phyloP scores from a whole-genome alignment of 2,113 vertebrate species.

The Macaca mulatta region DNA sequence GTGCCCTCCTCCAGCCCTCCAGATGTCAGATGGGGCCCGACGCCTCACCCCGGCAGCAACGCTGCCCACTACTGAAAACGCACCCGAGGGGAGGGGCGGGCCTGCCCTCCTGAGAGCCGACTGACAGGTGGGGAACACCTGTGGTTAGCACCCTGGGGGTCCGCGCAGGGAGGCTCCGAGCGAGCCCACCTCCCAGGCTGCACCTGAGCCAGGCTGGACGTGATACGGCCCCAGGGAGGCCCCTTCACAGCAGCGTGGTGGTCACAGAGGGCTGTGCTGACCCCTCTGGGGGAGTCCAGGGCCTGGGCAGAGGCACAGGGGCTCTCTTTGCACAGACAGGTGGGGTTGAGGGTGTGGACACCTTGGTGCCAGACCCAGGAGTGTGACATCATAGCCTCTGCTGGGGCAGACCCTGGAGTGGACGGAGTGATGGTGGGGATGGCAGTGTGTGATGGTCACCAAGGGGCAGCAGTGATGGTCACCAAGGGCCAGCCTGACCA shows the following conservation, averaged over 20 bases:
- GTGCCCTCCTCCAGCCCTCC: neutral
- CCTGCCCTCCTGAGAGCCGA: too few species aligned
- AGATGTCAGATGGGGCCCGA: neutral
- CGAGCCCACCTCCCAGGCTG: neutral
- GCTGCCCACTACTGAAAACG: neutral
- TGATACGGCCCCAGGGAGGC: neutral
- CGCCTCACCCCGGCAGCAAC: rapidly evolving
- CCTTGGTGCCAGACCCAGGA: neutral
- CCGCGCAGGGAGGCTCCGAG: rapidly evolving
- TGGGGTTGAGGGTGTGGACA: rapidly evolving
- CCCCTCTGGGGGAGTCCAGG: rapidly evolving
- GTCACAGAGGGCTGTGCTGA: too few species aligned
- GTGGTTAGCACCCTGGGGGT: neutral
- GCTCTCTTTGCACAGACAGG: neutral
- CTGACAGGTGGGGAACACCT: neutral
- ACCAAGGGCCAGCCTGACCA: rapidly evolving
- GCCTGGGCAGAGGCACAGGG: neutral
- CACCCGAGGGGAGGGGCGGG: rapidly evolving
- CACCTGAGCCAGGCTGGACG: neutral
- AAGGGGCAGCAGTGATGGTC: too few species aligned
- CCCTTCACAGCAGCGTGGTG: rapidly evolving
- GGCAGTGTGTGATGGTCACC: too few species aligned
- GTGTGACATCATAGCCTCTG: neutral
- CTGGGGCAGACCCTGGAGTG: neutral
- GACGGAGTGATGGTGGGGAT: neutral